Evolutionary conservation across 2,888 invertebrate genomes (phyloP), one percentile per base, ranked within the genome.

Genomic region (Lepidocyrtoides sp.): DNA sequence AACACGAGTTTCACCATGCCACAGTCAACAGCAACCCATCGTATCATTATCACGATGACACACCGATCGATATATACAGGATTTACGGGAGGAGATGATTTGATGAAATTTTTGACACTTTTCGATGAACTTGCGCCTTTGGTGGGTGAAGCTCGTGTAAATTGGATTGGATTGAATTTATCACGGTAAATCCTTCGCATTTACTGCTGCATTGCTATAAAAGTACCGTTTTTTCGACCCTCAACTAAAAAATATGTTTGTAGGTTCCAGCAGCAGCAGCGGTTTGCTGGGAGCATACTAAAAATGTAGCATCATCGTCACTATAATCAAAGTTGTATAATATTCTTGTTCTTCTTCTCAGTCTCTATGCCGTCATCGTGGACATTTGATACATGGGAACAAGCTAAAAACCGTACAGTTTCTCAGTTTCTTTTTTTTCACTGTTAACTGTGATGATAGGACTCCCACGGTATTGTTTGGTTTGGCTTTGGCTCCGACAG

Each of bases 371-470:
- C n/a, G 12, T 10, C n/a, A 12, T 51, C 2, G 57, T 12, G 29
- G 63, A 63, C 26, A 63, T 63, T 63, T 63, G 63, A 63, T 63
- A 29, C 63, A 29, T 63, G 63, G 29, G 63, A 63, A 12, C 26
- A 63, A 63, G 29, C 63, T 20, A 57, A 57, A 57, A 20, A 20
- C 57, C 57, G 57, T 57, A n/a, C n/a, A n/a, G n/a, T n/a, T n/a
- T n/a, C n/a, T n/a, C n/a, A n/a, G n/a, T n/a, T n/a, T n/a, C 14
- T 48, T 48, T 48, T 48, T 3, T 36, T 8, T 36, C 36, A 8
- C 36, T 20, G 57, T 63, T 63, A 8, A 29, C 10, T 26, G 12
- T n/a, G 14, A 5, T 63, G 4, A 1, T 29, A 2, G 10, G 12
- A 63, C 29, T 23, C 63, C 63, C 26, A 26, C 26, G 26, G 29